phyloP scores from a whole-genome alignment of 2,113 vertebrate species.

The Forbesichthys papilliferus region DNA sequence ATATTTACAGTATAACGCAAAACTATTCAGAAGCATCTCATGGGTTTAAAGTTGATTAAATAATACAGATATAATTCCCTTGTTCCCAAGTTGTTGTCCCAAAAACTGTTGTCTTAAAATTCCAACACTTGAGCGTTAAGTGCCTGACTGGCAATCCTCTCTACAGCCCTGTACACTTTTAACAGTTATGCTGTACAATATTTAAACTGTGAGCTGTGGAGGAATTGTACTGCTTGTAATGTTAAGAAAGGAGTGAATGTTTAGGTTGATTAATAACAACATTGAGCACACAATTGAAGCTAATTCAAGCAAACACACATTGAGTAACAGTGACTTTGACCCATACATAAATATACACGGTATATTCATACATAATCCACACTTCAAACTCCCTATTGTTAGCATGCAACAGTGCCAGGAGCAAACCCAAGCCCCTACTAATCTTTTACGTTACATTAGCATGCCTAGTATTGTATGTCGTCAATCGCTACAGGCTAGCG shows the following conservation, averaged over 20 bases:
- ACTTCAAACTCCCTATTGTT: constrained; percentile 18
- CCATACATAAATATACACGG: not conserved
- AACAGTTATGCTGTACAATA: too few relatives aligned
- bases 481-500: constrained; percentile 22
- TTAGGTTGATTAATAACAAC: too few relatives aligned
- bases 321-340: constrained; percentile 6
- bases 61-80: not conserved
- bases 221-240: not conserved
- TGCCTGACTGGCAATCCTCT: too few relatives aligned
- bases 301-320: constrained; percentile 12
- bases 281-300: not conserved
- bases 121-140: too few relatives aligned
- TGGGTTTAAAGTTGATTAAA: constrained; percentile 45
- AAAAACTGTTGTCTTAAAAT: too few relatives aligned
- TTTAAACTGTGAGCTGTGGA: constrained; percentile 1
- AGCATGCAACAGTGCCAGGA: constrained; percentile 11
- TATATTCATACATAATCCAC: constrained; percentile 12
- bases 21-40: constrained; percentile 41
- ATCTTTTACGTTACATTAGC: constrained; percentile 34
- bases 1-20: constrained; percentile 34
- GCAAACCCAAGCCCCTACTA: constrained; percentile 45
- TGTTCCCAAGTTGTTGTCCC: too few relatives aligned
- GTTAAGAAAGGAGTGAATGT: too few relatives aligned
- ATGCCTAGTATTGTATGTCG: constrained; percentile 4
- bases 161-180: too few relatives aligned